Evolutionary conservation across 1,140 invertebrate genomes (phyloP).

Genomic region (Pseudoatta argentina): DNA sequence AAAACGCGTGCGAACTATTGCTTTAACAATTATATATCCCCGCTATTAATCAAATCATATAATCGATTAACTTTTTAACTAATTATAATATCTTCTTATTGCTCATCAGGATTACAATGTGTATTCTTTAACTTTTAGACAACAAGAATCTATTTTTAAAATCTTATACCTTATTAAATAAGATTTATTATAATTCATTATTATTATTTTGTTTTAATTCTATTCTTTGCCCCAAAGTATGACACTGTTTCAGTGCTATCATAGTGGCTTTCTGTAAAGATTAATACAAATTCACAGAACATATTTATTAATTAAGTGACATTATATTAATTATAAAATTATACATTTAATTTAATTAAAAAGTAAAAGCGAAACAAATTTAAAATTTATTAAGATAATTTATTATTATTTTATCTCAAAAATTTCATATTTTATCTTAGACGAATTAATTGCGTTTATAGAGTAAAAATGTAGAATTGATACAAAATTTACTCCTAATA

Average conservation of each 20-base stretch:
- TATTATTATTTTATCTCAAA: not conserved
- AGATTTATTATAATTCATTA: too few species aligned
- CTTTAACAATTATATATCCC: not conserved
- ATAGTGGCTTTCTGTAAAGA: too few species aligned
- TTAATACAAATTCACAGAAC: not conserved
- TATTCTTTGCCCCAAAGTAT: too few species aligned
- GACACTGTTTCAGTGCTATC: too few species aligned
- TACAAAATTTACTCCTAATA: not conserved
- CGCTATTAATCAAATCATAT: slow-evolving; percentile 25
- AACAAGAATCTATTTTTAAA: too few species aligned
- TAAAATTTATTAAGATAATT: not conserved
- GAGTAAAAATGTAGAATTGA: not conserved
- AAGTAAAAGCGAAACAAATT: not conserved
- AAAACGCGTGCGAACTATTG: slow-evolving; percentile 22
- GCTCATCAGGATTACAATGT: not conserved
- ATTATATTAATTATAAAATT: not conserved
- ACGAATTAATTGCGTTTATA: not conserved
- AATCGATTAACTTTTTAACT: not conserved
- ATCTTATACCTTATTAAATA: too few species aligned
- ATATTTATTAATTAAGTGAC: slow-evolving; percentile 11
- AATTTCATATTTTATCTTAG: not conserved
- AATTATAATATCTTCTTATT: not conserved
- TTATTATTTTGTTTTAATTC: too few species aligned
- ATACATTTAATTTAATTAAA: not conserved
- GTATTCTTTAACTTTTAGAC: not conserved